phyloP scores from a whole-genome alignment of 2,888 invertebrate species.

The Drosophila meridiana region DNA sequence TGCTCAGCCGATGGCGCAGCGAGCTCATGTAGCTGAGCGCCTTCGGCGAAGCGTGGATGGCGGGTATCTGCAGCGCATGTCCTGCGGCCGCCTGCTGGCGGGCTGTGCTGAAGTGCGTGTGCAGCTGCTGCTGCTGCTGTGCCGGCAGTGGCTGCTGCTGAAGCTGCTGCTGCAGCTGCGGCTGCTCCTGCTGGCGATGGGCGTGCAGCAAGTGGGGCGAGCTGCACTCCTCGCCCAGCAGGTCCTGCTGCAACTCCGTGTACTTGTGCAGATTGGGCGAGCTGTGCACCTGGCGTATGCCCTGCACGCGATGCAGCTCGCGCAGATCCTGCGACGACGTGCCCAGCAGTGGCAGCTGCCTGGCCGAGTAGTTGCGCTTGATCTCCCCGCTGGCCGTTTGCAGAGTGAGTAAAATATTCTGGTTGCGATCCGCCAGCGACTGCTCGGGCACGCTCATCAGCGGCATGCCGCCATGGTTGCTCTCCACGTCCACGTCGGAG shows the following conservation, averaged over 20 bases:
- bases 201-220: constrained; percentile 80
- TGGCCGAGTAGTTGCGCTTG: constrained; percentile 84
- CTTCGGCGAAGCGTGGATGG: constrained; percentile 84
- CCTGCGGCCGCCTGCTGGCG: constrained; percentile 54
- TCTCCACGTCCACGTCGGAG: constrained; percentile 72
- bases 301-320: constrained; percentile 68
- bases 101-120: constrained; percentile 60
- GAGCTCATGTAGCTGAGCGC: constrained; percentile 88
- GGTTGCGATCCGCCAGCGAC: constrained; percentile 74
- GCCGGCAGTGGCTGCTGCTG: constrained; percentile 40
- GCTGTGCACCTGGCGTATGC: constrained; percentile 84
- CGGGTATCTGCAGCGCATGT: constrained; percentile 80
- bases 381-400: constrained; percentile 84
- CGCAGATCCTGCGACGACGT: constrained; percentile 83
- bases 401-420: constrained; percentile 83
- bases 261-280: constrained; percentile 84
- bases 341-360: constrained; percentile 82
- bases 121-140: constrained; percentile 46
- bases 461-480: constrained; percentile 36
- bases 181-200: constrained; percentile 45
- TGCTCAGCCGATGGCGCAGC: constrained; percentile 92
- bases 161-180: constrained; percentile 21
- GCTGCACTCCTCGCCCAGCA: constrained; percentile 64
- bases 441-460: constrained; percentile 72
- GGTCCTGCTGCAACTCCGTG: constrained; percentile 68